Percentiles rank a stretch among this genome's conserved stretches.
These are phyloP conservation scores for Atrina japonica DNA, from an alignment of 2,888 invertebrate genomes.

Conservation along the genomic window DNA sequence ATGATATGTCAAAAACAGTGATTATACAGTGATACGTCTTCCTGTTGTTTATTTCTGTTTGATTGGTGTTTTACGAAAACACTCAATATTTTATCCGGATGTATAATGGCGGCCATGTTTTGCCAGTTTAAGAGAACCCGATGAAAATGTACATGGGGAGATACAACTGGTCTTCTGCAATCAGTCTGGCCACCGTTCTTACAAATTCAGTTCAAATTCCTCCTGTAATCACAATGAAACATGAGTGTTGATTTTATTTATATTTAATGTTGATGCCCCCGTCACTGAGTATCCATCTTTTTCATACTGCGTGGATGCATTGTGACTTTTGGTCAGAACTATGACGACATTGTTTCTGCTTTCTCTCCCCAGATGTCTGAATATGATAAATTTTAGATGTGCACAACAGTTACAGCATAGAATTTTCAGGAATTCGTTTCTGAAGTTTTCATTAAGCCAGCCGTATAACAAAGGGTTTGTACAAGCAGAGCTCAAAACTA, in stretches of 20 bases:
- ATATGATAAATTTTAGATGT: conserved; percentile 10
- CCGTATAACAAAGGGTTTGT: conserved; percentile 95
- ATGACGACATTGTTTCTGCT: conserved; percentile 26
- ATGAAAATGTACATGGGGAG: no score
- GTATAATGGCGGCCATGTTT: no score
- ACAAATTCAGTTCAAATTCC: no score
- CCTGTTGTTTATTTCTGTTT: no score
- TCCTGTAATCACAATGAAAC: neutral
- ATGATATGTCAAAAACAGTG: no score
- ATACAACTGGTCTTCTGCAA: no score
- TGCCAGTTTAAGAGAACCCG: no score
- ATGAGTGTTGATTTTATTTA: neutral
- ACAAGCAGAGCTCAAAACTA: conserved; percentile 94
- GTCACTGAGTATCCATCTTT: conserved; percentile 35
- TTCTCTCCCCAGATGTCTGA: neutral
- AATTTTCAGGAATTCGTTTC: conserved; percentile 87
- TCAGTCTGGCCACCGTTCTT: no score
- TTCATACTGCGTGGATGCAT: conserved; percentile 23
- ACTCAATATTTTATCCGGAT: no score
- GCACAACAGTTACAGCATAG: conserved; percentile 69
- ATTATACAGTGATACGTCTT: no score
- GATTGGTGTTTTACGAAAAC: no score
- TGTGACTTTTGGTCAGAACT: conserved; percentile 31
- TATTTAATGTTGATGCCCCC: conserved; percentile 19
- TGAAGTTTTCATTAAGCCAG: conserved; percentile 96